These are phyloP conservation scores for Morbakka virulenta DNA, from an alignment of 30 jellyfish, hydroid and myxozoan species.

Conservation along the genomic window DNA sequence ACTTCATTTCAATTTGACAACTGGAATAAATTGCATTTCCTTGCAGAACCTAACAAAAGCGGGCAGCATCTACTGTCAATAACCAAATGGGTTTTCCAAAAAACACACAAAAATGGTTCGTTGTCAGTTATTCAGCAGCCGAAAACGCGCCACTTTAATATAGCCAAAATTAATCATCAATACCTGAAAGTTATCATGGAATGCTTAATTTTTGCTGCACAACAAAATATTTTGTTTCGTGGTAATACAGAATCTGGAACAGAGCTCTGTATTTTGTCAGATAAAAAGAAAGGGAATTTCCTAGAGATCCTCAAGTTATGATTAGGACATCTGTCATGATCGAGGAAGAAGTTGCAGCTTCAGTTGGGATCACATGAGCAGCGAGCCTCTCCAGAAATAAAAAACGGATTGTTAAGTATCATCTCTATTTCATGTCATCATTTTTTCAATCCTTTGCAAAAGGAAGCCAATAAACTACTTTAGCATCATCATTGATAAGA, in stretches of 20 bases:
- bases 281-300: conserved; percentile 8
- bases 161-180: no score
- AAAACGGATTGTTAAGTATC: no score
- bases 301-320: conserved; percentile 20
- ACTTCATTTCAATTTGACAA: no score
- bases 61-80: no score
- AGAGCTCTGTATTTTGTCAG: neutral
- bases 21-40: no score
- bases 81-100: no score
- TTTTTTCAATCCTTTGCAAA: conserved; percentile 6
- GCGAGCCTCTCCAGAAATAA: conserved; percentile 1
- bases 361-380: conserved; percentile 18
- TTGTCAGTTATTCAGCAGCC: no score
- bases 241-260: conserved; percentile 3
- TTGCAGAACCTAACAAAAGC: no score
- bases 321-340: conserved; percentile 29
- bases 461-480: conserved; percentile 1
- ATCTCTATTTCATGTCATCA: no score
- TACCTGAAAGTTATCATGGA: conserved; percentile 8
- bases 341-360: neutral
- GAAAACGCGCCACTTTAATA: no score
- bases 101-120: no score
- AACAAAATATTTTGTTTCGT: conserved; percentile 13
- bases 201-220: conserved; percentile 20
- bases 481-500: conserved; percentile 36